phyloP scores from a whole-genome alignment of 1,140 invertebrate species.

The Cyphomyrmex costatus region DNA sequence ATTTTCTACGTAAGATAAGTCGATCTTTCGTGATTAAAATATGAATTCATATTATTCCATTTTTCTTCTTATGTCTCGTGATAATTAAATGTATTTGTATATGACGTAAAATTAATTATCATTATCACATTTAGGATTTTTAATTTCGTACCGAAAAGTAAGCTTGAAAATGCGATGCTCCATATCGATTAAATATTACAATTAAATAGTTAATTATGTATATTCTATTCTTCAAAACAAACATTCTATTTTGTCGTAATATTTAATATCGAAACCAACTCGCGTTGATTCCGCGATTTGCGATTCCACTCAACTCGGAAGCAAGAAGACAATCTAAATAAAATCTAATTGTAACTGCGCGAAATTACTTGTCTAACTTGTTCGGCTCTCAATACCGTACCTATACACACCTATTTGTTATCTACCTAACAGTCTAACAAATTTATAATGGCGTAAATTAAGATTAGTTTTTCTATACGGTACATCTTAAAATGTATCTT shows the following conservation, averaged over 20 bases:
- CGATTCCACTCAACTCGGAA: constrained; percentile 9
- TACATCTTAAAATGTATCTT: neutral
- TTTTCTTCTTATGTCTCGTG: neutral
- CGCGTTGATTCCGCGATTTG: constrained; percentile 26
- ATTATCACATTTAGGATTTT: neutral
- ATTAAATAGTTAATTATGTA: neutral
- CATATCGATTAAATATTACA: neutral
- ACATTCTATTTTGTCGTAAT: neutral
- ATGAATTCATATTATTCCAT: neutral
- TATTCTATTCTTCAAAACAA: neutral
- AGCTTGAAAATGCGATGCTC: neutral
- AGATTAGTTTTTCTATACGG: neutral
- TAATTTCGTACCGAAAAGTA: neutral
- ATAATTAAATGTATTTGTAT: neutral
- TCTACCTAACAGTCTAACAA: neutral
- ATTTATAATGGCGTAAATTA: constrained; percentile 3
- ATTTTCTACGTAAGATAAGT: constrained; percentile 5
- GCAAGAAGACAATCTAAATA: constrained; percentile 54
- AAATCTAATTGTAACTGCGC: constrained; percentile 38
- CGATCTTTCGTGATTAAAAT: constrained; percentile 29
- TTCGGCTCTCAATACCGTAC: constrained; percentile 16
- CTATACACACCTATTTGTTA: constrained; percentile 10
- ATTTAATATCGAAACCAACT: constrained; percentile 35
- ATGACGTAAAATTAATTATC: neutral
- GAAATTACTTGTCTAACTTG: constrained; percentile 30